Base-by-base conservation (phyloP, 1,140 invertebrate genomes). In the Chymomyza costata region DNA sequence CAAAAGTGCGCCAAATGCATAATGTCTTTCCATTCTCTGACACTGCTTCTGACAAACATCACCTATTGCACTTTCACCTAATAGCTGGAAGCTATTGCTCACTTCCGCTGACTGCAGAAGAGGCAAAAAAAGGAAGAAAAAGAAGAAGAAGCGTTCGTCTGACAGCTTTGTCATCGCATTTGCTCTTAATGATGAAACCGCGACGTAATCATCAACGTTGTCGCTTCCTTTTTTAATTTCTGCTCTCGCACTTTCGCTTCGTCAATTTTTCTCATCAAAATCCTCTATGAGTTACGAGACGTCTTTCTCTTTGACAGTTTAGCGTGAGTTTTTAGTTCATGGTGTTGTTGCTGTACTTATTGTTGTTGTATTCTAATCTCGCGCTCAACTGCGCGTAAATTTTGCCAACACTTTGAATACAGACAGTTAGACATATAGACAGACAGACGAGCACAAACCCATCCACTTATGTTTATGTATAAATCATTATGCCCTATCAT, bases 241-340 rank as follows among this genome's bases (percentile, higher is more conserved):
- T 56, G 43, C 52, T 34, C 40, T 60, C 45, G 63, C 68, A 67
- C 64, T 73, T 73, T 67, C 63, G 73, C 71, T 66, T 66, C 53
- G 62, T 54, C 66, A 76, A 58, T 66, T 76, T 76, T 71, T 61
- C 62, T 71, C 71, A 78, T 76, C 71, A 78, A 56, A 76, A 66
- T 78, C 66, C 63, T 62, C 48, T 54, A 14, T 37, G 39, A n/a
- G n/a, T n/a, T n/a, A n/a, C n/a, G n/a, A n/a, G n/a, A 44, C 60
- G 37, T 52, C 58, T 44, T 47, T 35, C 35, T 38, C 70, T 76
- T 80, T 76, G 71, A 76, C 66, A 71, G 71, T 71, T n/a, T n/a
- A n/a, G n/a, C n/a, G n/a, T n/a, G n/a, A n/a, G n/a, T n/a, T 66
- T 76, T 70, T 34, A 44, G 21, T 13, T 68, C 69, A 64, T 55